Percentiles rank a stretch among this genome's conserved stretches.
These are phyloP conservation scores for Caenorhabditis sinica DNA, from an alignment of 2,888 invertebrate genomes.

Conservation along the genomic window DNA sequence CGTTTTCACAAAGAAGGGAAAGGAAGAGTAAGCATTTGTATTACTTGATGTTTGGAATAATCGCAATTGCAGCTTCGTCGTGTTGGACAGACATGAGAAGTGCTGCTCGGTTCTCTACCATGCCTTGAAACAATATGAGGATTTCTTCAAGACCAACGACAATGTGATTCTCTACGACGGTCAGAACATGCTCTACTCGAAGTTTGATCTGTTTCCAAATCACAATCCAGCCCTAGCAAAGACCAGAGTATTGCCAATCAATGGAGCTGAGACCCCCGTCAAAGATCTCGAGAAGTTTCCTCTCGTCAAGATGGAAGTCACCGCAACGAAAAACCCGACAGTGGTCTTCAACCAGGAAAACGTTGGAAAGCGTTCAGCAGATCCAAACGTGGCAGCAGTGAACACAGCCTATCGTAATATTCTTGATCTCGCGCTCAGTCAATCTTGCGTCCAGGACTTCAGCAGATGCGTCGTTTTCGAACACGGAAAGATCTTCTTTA, in stretches of 20 bases:
- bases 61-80: constrained; percentile 55
- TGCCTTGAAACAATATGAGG: constrained; percentile 5
- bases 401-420: constrained; percentile 45
- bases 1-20: constrained; percentile 66
- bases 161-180: constrained; percentile 65
- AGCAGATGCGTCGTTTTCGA: constrained; percentile 57
- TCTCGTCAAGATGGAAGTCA: constrained; percentile 42
- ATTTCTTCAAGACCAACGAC: constrained; percentile 56
- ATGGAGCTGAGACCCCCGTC: constrained; percentile 16
- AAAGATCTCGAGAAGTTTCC: constrained; percentile 16
- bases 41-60: neutral
- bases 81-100: constrained; percentile 56
- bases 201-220: constrained; percentile 43
- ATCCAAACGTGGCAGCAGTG: constrained; percentile 36
- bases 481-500: constrained; percentile 66
- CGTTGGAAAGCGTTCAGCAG: constrained; percentile 26
- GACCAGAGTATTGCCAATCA: constrained; percentile 8
- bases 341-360: constrained; percentile 26
- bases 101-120: constrained; percentile 37
- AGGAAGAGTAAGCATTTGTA: constrained; percentile 13
- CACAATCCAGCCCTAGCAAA: neutral
- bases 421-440: constrained; percentile 61
- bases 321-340: constrained; percentile 25
- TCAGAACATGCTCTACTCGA: constrained; percentile 65
- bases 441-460: constrained; percentile 54